Conservation (phyloP, 2,888 invertebrate species). For the Automeris io region DNA sequence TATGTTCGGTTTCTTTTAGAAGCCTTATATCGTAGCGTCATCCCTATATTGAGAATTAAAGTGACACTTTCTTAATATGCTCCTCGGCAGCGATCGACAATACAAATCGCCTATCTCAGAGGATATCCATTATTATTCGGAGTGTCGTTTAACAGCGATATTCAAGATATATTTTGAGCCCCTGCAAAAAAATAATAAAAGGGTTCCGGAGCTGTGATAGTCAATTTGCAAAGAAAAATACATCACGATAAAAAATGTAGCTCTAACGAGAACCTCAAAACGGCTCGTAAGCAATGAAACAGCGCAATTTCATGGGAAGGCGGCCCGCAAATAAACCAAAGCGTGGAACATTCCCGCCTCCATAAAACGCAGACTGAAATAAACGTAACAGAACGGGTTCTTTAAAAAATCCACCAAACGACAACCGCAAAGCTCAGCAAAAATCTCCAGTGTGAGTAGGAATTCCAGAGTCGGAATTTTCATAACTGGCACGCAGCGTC, state of each 20-base stretch:
- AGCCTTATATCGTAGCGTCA: slow-evolving; percentile 42
- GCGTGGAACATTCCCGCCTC: slow-evolving; percentile 69
- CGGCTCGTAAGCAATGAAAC: slow-evolving; percentile 71
- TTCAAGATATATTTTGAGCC: slow-evolving; percentile 18
- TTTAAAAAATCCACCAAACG: slow-evolving; percentile 64
- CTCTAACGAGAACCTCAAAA: slow-evolving; percentile 67
- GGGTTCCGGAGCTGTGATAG: slow-evolving; percentile 29
- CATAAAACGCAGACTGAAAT: slow-evolving; percentile 70
- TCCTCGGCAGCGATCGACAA: slow-evolving; percentile 19
- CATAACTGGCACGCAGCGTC: slow-evolving; percentile 60
- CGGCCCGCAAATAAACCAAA: slow-evolving; percentile 71
- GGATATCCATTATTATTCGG: slow-evolving; percentile 17
- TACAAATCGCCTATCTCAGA: slow-evolving; percentile 17
- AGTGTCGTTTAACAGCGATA: slow-evolving; percentile 15
- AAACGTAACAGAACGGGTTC: slow-evolving; percentile 67
- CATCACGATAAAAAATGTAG: slow-evolving; percentile 61
- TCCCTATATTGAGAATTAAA: slow-evolving; percentile 29
- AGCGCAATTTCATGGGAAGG: slow-evolving; percentile 72
- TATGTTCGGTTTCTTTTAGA: slow-evolving; percentile 55
- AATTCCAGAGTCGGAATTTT: slow-evolving; percentile 71
- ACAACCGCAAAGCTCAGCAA: slow-evolving; percentile 68
- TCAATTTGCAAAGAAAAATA: slow-evolving; percentile 57
- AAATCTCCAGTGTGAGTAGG: slow-evolving; percentile 68
- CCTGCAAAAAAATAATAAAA: slow-evolving; percentile 34
- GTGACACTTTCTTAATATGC: slow-evolving; percentile 30